Base-by-base conservation (phyloP, 2,888 invertebrate species). In the Cerceris rybyensis region DNA sequence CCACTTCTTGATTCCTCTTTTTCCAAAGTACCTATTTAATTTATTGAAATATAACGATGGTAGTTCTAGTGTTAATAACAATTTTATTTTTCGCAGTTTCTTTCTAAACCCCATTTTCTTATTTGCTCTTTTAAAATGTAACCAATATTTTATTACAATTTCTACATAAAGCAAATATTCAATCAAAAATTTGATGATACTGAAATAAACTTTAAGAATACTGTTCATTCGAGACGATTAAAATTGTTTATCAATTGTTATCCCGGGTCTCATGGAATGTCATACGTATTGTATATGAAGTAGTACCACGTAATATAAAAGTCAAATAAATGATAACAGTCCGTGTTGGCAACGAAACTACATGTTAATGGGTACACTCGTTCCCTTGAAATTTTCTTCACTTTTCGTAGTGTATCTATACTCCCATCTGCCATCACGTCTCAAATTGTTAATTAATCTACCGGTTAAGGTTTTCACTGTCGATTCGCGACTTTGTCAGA, bases 391-490 rank as follows among this genome's bases (percentile, higher is more conserved):
- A 11, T 46, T 8, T 46, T 46, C 46, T 8, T 11, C 46, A 11
- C 28, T 28, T 28, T 28, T 28, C 28, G 11, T 46, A 46, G 11
- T 11, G 46, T 46, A 11, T 11, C 9, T 11, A 46, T 50, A 50
- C 50, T 2, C 50, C n/a, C 6, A 11, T 50, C 28, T 50, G 50
- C n/a, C n/a, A 50, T 11, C 50, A 50, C 50, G n/a, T n/a, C 1
- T 50, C n/a, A 50, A n/a, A 50, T 50, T 50, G 50, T 50, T 50
- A 50, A 11, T n/a, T 50, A 11, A 77, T 57, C 43, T 17, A 41
- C 49, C 2, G 46, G 16, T 76, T 76, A 70, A 76, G 28, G 77
- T 61, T 76, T 52, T 60, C 70, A 70, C 61, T 76, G 77, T 70
- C 64, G 65, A 60, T 76, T 57, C 11, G 13, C 58, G 50, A 63